These are phyloP conservation scores for Phaedon cochleariae DNA, from an alignment of 2,888 invertebrate genomes.

Conservation along the genomic window DNA sequence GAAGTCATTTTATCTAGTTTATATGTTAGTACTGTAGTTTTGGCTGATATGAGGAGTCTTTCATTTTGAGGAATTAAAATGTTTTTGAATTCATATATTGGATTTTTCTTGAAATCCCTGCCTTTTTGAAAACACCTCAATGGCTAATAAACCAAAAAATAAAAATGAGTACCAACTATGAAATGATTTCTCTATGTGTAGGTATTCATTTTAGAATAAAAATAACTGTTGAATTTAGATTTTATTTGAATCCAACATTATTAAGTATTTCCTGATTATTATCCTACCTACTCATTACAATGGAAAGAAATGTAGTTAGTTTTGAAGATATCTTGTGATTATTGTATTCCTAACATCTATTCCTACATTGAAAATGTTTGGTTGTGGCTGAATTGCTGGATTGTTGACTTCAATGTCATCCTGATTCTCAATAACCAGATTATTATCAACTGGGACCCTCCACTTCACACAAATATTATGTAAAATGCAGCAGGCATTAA, in stretches of 20 bases:
- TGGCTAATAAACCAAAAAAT: too few species aligned
- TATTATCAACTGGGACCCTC: not conserved
- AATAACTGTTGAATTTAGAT: not conserved
- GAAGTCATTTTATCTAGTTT: not conserved
- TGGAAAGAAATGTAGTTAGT: not conserved
- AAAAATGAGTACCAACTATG: too few species aligned
- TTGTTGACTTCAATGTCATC: conserved; percentile 2
- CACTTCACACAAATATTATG: not conserved
- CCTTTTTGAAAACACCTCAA: too few species aligned
- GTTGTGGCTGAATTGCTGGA: conserved; percentile 3
- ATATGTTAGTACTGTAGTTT: not conserved
- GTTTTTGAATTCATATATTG: not conserved
- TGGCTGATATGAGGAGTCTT: not conserved
- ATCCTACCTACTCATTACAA: not conserved
- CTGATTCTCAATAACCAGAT: too few species aligned
- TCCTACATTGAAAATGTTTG: not conserved
- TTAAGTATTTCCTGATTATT: not conserved
- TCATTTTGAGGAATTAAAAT: not conserved
- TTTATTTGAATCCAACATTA: not conserved
- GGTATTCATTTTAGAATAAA: too few species aligned
- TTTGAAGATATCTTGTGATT: conserved; percentile 5
- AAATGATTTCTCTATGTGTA: too few species aligned
- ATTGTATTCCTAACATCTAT: not conserved
- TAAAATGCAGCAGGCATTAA: conserved; percentile 5
- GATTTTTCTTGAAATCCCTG: not conserved